Percentiles rank a stretch among this genome's conserved stretches.
Conservation (phyloP, 2,113 vertebrate species). For the Aptenodytes forsteri region DNA sequence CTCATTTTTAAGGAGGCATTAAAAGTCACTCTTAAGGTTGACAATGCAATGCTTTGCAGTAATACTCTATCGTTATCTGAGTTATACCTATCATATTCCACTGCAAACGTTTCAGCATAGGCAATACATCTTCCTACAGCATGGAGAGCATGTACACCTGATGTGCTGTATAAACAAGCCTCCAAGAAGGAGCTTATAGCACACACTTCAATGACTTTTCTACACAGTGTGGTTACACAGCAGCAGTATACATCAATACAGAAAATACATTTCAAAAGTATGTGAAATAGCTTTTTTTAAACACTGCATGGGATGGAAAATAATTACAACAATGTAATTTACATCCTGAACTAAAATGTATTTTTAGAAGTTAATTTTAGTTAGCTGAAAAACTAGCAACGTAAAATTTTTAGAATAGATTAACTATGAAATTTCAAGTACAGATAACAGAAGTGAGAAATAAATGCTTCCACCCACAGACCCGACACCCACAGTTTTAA, state of each 20-base stretch:
- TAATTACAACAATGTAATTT: not conserved
- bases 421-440: not conserved
- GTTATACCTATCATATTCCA: not conserved
- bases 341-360: not conserved
- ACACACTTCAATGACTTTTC: not conserved
- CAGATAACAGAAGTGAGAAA: not conserved
- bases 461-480: not conserved
- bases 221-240: not conserved
- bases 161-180: not conserved
- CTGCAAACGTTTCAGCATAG: not conserved
- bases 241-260: not conserved
- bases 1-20: not conserved
- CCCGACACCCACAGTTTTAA: not conserved
- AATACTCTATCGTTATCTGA: not conserved
- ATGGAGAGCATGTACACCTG: not conserved
- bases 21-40: not conserved
- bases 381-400: not conserved
- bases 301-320: not conserved
- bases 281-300: not conserved
- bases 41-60: not conserved
- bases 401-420: not conserved
- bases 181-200: not conserved
- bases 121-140: not conserved
- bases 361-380: not conserved
- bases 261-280: not conserved